Percentiles rank a stretch among this genome's conserved stretches.
Conservation (phyloP, 2,113 vertebrate genomes). For the Jacana jacana region DNA sequence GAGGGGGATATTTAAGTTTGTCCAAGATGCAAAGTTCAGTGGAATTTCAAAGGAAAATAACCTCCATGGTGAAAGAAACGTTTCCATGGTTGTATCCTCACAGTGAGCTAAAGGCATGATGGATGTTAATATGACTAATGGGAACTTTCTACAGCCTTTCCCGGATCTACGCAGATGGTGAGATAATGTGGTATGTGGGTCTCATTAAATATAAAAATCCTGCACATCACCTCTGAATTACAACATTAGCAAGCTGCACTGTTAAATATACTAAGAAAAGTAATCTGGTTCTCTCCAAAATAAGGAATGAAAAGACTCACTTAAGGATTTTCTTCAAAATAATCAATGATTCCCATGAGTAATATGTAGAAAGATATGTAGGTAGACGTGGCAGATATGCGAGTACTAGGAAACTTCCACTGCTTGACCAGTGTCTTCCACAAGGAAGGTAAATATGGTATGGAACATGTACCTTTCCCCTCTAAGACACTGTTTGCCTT, state of each 20-base stretch:
- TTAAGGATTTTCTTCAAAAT: slow-evolving; percentile 6
- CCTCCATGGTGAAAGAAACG: slow-evolving; percentile 1
- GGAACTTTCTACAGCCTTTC: slow-evolving; percentile 24
- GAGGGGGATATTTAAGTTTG: neutral
- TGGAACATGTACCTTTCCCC: neutral
- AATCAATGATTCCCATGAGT: neutral
- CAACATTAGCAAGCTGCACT: neutral
- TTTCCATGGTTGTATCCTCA: neutral
- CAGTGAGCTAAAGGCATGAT: slow-evolving; percentile 46
- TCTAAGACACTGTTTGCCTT: neutral
- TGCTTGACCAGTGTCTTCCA: neutral
- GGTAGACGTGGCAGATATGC: neutral
- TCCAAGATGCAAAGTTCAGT: slow-evolving; percentile 8
- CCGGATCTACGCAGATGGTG: slow-evolving; percentile 36
- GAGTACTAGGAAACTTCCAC: neutral
- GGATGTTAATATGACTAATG: slow-evolving; percentile 50
- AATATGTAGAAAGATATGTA: neutral
- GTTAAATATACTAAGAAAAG: neutral
- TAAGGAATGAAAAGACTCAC: neutral
- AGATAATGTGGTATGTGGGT: slow-evolving; percentile 43
- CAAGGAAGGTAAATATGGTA: neutral
- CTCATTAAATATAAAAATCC: slow-evolving; percentile 56
- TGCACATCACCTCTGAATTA: slow-evolving; percentile 38
- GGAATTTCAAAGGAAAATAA: slow-evolving; percentile 24
- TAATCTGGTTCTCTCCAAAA: neutral